Conservation (phyloP, 1,140 invertebrate genomes). For the Drosophila nikananu region DNA sequence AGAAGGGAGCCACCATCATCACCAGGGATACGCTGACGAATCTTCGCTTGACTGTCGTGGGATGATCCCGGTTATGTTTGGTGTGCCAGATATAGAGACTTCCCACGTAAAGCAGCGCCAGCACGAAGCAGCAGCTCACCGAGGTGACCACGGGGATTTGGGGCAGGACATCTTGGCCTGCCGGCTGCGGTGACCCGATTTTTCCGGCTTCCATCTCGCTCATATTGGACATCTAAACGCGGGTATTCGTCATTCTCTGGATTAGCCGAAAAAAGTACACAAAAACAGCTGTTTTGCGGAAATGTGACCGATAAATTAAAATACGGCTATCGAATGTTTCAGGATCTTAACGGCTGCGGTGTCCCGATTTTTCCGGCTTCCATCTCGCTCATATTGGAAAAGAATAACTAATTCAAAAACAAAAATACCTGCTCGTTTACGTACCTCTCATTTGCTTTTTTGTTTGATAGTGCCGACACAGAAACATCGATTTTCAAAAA, state of each 20-base stretch:
- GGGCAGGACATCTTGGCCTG: constrained; percentile 37
- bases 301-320: background rate
- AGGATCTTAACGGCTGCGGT: too few species aligned
- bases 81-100: constrained; percentile 94
- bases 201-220: constrained; percentile 30
- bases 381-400: too few species aligned
- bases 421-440: too few species aligned
- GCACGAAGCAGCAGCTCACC: constrained; percentile 88
- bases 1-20: constrained; percentile 91
- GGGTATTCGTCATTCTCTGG: constrained; percentile 43
- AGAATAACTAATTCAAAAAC: too few species aligned
- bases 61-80: constrained; percentile 92
- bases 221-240: constrained; percentile 47
- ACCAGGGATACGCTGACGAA: constrained; percentile 94
- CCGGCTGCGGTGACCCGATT: background rate
- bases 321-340: background rate
- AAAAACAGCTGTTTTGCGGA: constrained; percentile 41
- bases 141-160: constrained; percentile 76
- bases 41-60: constrained; percentile 94
- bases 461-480: too few species aligned
- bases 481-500: too few species aligned
- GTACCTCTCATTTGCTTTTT: too few species aligned
- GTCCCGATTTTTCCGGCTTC: too few species aligned
- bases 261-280: constrained; percentile 27
- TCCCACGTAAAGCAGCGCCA: constrained; percentile 91